Conservation (phyloP, 2,113 vertebrate species). For the Lampris megalopsis region DNA sequence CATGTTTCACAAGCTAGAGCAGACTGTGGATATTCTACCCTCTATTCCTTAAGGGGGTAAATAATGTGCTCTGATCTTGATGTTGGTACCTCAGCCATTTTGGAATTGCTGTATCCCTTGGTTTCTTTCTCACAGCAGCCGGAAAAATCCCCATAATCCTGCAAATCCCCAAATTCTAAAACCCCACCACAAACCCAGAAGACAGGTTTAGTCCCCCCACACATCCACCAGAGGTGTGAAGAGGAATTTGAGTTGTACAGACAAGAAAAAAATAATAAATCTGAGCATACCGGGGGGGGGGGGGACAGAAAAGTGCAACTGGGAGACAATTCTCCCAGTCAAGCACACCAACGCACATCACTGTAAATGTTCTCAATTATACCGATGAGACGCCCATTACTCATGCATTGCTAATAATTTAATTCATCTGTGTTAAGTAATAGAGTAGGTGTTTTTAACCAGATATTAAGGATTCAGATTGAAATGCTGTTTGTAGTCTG, state of each 20-base stretch:
- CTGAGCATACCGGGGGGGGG: too few relatives aligned
- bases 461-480: neutral
- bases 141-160: constrained; percentile 78
- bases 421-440: neutral
- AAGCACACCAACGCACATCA: neutral
- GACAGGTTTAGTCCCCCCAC: constrained; percentile 53
- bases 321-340: neutral
- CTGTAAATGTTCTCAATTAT: neutral
- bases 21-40: constrained; percentile 36
- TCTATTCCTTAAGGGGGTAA: constrained; percentile 34
- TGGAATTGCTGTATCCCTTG: constrained; percentile 67
- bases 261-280: neutral
- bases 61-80: constrained; percentile 74
- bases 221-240: constrained; percentile 53
- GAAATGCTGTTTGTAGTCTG: neutral
- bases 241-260: constrained; percentile 28
- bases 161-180: constrained; percentile 69
- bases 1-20: constrained; percentile 40
- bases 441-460: neutral
- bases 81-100: constrained; percentile 71
- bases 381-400: neutral
- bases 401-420: constrained; percentile 30
- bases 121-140: constrained; percentile 70
- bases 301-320: neutral
- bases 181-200: constrained; percentile 43